Conservation (phyloP, 2,797 vertebrate genomes). For the Geotrypetes seraphini region DNA sequence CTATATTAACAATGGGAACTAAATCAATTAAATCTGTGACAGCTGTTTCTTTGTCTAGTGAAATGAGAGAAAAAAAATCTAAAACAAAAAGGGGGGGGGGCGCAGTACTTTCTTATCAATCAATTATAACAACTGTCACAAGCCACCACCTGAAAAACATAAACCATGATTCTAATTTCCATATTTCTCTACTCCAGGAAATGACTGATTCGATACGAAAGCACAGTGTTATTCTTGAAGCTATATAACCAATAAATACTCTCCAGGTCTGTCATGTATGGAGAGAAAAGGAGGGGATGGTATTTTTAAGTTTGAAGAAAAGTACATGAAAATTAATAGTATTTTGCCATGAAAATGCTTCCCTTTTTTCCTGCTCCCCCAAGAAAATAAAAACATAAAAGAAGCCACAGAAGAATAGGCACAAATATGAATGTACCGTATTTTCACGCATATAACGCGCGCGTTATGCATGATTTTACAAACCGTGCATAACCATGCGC, state of each 20-base stretch:
- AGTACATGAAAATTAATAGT: too few relatives aligned
- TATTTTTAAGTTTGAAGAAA: too few relatives aligned
- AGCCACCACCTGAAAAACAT: constrained; percentile 6
- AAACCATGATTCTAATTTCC: constrained; percentile 11
- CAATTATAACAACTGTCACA: constrained; percentile 31
- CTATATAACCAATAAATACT: constrained; percentile 16
- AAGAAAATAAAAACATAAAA: too few relatives aligned
- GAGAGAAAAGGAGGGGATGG: not conserved
- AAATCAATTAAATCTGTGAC: constrained; percentile 35
- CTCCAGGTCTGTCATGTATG: not conserved
- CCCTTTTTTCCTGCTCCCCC: too few relatives aligned
- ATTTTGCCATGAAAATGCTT: too few relatives aligned
- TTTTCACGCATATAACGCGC: too few relatives aligned
- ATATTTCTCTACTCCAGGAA: constrained; percentile 1
- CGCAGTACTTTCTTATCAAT: constrained; percentile 36
- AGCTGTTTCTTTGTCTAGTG: constrained; percentile 40
- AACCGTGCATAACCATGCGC: too few relatives aligned
- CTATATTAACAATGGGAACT: constrained; percentile 12
- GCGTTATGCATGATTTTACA: too few relatives aligned
- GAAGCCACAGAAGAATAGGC: too few relatives aligned
- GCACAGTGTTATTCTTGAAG: not conserved
- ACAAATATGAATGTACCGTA: too few relatives aligned
- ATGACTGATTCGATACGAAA: constrained; percentile 2
- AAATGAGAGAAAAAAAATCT: constrained; percentile 38
- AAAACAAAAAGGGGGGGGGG: too few relatives aligned